Base-by-base conservation (phyloP, 2,888 invertebrate genomes). In the Schizaphis graminum region DNA sequence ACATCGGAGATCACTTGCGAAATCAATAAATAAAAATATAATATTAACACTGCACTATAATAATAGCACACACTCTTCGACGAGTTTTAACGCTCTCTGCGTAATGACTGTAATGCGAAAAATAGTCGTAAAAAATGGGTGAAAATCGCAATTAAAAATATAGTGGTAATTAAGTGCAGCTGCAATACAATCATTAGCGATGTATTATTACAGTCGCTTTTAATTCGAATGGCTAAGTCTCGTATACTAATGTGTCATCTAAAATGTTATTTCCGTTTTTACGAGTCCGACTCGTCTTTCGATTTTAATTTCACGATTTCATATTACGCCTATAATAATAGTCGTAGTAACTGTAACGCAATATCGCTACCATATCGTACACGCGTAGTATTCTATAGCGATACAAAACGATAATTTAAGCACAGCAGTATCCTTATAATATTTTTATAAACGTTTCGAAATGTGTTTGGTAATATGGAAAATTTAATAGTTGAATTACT, bases 71-170 rank as follows among this genome's bases (percentile, higher is more conserved):
- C 21, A 77, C 35, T 77, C 35, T 77, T 77, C 85, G 28, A 44
- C 67, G 35, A 47, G 8, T 77, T 91, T 13, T 77, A 53, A 26
- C 11, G 41, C 53, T 53, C 53, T 49, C 21, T 28, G 77, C 44
- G 44, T 47, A 47, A 47, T 47, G 44, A 47, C 44, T 53, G 53
- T 56, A 11, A 5, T 28, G 10, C n/a, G 84, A 56, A 89, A 91
- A 84, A 35, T 24, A 44, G 44, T 85, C 56, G 57, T 91, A 57
- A 91, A 87, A 91, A 92, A 92, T 47, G 44, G 35, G 92, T 26
- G 61, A 87, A 91, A 61, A 92, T 92, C 92, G 92, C 86, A 47
- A 92, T 92, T 92, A 92, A 92, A 92, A 92, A 87, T 49, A 86
- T 47, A n/a, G 92, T 57, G 92, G 92, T 61, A 87, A 87, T 92